A percentile compares a stretch with the other conserved stretches of the same genome.
Conservation (phyloP, 2,888 invertebrate genomes). For the Macrosiphum euphorbiae region DNA sequence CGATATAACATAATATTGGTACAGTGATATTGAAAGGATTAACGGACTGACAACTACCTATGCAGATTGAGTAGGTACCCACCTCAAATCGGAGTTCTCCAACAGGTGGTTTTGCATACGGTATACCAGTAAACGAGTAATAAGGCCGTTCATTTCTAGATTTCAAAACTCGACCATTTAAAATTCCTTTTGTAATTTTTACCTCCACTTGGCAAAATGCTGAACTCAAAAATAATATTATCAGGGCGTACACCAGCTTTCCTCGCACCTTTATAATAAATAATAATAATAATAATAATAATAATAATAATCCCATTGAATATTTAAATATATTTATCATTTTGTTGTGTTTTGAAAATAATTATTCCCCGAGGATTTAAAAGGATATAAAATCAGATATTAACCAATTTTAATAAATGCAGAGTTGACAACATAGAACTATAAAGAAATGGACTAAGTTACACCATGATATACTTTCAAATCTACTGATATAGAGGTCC, state of each 20-base stretch:
- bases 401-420: not conserved
- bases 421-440: not conserved
- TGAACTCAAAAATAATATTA: not conserved
- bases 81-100: constrained; percentile 71
- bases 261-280: not conserved
- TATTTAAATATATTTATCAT: not conserved
- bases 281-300: not conserved
- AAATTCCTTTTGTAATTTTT: constrained; percentile 69
- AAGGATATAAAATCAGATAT: not conserved
- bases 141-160: constrained; percentile 68
- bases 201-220: constrained; percentile 65
- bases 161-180: constrained; percentile 69
- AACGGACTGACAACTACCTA: not conserved
- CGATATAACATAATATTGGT: not conserved
- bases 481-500: not conserved
- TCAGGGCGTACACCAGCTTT: not conserved
- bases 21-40: not conserved
- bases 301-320: not conserved
- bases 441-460: not conserved
- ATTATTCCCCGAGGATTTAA: not conserved
- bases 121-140: constrained; percentile 70
- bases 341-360: not conserved
- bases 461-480: not conserved
- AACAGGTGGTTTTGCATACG: constrained; percentile 71
- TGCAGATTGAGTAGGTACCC: constrained; percentile 53